Base-by-base conservation (phyloP, 2,797 vertebrate species). In the Gadopsis marmoratus region DNA sequence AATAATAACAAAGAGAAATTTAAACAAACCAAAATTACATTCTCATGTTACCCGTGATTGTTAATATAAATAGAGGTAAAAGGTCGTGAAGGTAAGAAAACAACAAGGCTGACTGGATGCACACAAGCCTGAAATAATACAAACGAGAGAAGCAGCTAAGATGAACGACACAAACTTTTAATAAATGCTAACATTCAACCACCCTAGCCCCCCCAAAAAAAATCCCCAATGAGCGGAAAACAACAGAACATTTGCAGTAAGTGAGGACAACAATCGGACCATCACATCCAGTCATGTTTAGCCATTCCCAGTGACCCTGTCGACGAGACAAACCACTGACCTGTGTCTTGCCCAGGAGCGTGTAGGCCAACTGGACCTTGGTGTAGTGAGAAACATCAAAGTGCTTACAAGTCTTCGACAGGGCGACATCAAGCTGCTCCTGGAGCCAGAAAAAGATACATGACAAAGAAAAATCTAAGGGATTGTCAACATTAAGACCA, bases 361-460 rank as follows among this genome's bases (percentile, higher is more conserved):
- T 96, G 89, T 99, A 99, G 31, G 98, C 98, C 87, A 97, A 96
- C 76, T 99, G 98, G 90, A 99, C 97, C 86, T 98, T 99, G 84
- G 97, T 99, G 91, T 99, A 99, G 94, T 99, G 98, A 62, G 88
- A 89, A 75, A 97, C 93, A 87, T 99, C 98, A 93, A 99, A 99
- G 95, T 99, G 96, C 94, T 99, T 99, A 90, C 98, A 99, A 89
- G 98, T 99, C 95, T 97, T 99, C n/a, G 98, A 99, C 85, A 99
- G 95, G 0, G 98, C 98, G 66, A 99, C 98, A 0, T 99, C 98
- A 87, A 99, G 79, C 76, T 99, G 98, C 86, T 99, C 98, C 98
- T 99, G 91, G 23, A 90, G 63, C n/a, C 77, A 85, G 76, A 81
- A 85, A 89, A 26, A 88, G 72, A 83, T 4, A 53, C 78, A 81